These are phyloP conservation scores for Synergus umbraculus DNA, from an alignment of 2,888 invertebrate species.

Conservation along the genomic window DNA sequence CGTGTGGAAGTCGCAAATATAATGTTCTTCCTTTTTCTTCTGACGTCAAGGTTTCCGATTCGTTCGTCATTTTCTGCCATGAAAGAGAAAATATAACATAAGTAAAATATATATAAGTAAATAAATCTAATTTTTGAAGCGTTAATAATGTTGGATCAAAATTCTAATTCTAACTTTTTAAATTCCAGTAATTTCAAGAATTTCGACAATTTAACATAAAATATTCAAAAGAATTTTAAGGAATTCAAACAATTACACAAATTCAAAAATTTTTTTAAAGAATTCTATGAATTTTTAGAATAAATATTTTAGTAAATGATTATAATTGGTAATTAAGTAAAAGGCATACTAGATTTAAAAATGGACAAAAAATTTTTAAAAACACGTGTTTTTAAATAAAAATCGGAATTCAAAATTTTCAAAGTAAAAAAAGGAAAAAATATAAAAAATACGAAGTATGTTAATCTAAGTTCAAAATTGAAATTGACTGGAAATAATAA, in stretches of 20 bases:
- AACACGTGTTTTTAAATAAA: too few species aligned
- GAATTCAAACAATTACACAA: too few species aligned
- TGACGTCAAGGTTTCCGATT: neutral
- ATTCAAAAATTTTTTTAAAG: neutral
- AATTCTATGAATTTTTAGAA: neutral
- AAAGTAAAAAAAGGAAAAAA: too few species aligned
- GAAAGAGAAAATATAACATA: neutral
- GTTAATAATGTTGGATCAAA: too few species aligned
- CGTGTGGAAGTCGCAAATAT: slow-evolving; percentile 66
- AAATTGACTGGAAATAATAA: neutral
- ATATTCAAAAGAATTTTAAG: too few species aligned
- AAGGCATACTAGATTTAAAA: neutral
- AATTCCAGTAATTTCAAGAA: too few species aligned
- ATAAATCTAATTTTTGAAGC: neutral
- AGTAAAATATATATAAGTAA: neutral
- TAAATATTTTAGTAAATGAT: neutral
- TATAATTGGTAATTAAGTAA: neutral
- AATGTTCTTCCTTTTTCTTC: slow-evolving; percentile 61
- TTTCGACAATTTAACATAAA: too few species aligned
- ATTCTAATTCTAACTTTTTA: too few species aligned
- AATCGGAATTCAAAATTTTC: too few species aligned
- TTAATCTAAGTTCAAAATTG: neutral
- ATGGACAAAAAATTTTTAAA: too few species aligned
- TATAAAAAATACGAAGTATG: too few species aligned
- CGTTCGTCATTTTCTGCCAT: neutral